Evolutionary conservation across 1,140 invertebrate species (phyloP), one percentile per base, ranked within the genome.

Genomic region (Bradysia coprophila): DNA sequence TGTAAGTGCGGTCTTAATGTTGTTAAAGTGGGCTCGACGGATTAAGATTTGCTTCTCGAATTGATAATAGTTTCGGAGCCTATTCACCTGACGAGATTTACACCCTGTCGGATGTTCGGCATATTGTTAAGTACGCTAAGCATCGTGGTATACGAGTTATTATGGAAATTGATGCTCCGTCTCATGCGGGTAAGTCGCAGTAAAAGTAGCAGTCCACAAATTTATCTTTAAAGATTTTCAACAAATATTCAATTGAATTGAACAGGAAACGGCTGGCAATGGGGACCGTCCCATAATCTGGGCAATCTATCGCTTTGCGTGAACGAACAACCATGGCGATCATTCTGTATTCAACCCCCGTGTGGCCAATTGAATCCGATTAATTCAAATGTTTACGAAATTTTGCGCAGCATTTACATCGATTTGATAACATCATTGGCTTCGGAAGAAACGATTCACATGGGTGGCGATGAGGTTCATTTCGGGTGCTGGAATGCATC

Each of bases 341-440:
- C 64, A 1, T 74, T 68, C 39, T 89, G 84, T 51, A 76, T 85
- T 5, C 77, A 90, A 54, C 83, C 85, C 2, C 85, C 85, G 0
- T 88, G 84, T 49, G 84, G 85, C 0, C 83, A 89, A 54, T 56
- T 89, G 2, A 88, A 90, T 64, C 81, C 83, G 0, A 68, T 78
- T 5, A 90, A 88, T 54, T 69, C 72, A 3, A 68, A 76, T 46
- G 63, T 84, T 42, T 87, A 83, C 51, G 58, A 63, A 8, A 71
- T 87, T 2, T 57, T 88, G 6, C 64, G 70, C 40, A 67, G 74
- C 22, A 56, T 88, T 1, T 82, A 81, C 46, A 58, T 64, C 28
- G 82, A 87, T 51, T 64, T 87, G 1, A 62, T 75, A 1, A 68
- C 75, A 24, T 38, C 67, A 15, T 58, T 72, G 5, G 64, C 69